A percentile compares a stretch with the other conserved stretches of the same genome.
Evolutionary conservation across 1,140 invertebrate species (phyloP).

Genomic region (Pseudoatta argentina): DNA sequence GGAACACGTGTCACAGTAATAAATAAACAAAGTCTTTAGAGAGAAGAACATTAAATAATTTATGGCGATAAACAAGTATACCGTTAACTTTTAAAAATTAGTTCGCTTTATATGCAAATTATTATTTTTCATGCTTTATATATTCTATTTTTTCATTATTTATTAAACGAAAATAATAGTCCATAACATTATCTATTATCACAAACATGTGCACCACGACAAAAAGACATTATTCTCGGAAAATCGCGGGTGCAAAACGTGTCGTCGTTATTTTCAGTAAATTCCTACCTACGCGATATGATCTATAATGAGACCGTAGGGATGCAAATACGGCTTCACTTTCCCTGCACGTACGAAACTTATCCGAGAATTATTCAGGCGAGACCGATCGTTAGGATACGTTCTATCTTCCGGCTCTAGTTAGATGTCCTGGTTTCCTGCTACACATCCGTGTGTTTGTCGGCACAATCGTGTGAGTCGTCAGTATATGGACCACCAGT

Average conservation of each 20-base stretch:
- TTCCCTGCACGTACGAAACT: constrained; percentile 73
- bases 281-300: constrained; percentile 44
- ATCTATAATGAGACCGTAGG: constrained; percentile 65
- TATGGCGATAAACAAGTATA: background rate
- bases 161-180: background rate
- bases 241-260: constrained; percentile 14
- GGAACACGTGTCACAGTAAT: background rate
- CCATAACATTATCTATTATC: constrained; percentile 11
- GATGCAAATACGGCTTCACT: constrained; percentile 66
- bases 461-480: background rate
- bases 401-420: constrained; percentile 70
- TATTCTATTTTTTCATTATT: background rate
- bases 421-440: constrained; percentile 21
- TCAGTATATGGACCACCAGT: constrained; percentile 36
- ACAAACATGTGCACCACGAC: background rate
- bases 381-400: constrained; percentile 78
- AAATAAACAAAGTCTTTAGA: background rate
- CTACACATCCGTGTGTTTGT: constrained; percentile 18
- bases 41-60: background rate
- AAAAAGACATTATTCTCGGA: background rate
- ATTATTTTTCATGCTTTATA: background rate
- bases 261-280: constrained; percentile 46
- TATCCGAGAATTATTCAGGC: constrained; percentile 79
- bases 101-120: no score
- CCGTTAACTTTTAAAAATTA: background rate